Percentiles rank a stretch among this genome's conserved stretches.
These are phyloP conservation scores for Brachionus rotundiformis DNA, from an alignment of 1,140 invertebrate species.

Conservation along the genomic window DNA sequence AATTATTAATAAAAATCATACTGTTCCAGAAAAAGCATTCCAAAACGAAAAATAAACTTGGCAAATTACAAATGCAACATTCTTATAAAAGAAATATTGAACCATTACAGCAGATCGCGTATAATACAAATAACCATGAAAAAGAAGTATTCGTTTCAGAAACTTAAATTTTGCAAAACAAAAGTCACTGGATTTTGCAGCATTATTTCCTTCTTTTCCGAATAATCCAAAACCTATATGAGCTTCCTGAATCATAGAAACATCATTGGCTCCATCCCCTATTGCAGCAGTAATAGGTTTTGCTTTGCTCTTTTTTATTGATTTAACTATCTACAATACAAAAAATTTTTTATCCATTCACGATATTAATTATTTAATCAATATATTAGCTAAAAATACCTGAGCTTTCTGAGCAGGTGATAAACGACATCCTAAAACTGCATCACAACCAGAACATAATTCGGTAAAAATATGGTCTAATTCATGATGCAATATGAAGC, in stretches of 20 bases:
- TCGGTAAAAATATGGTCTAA: slow-evolving; percentile 72
- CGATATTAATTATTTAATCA: neutral
- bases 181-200: slow-evolving; percentile 95
- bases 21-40: slow-evolving; percentile 97
- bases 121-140: slow-evolving; percentile 90
- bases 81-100: slow-evolving; percentile 95
- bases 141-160: slow-evolving; percentile 79
- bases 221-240: slow-evolving; percentile 85
- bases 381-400: too few species aligned
- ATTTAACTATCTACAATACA: slow-evolving; percentile 79
- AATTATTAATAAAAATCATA: neutral
- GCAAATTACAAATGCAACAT: slow-evolving; percentile 98
- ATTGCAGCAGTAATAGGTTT: slow-evolving; percentile 76
- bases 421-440: slow-evolving; percentile 89
- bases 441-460: slow-evolving; percentile 63
- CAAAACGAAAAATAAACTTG: slow-evolving; percentile 99
- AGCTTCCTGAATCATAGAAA: slow-evolving; percentile 79
- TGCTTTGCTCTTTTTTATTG: slow-evolving; percentile 81
- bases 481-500: neutral
- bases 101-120: slow-evolving; percentile 89
- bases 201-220: slow-evolving; percentile 89
- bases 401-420: slow-evolving; percentile 98
- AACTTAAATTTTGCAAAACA: slow-evolving; percentile 88
- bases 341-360: neutral
- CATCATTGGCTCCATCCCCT: slow-evolving; percentile 79